Percentiles rank a stretch among this genome's conserved stretches.
Evolutionary conservation across 2,797 vertebrate genomes (phyloP).

Genomic region (Coccyzus lansbergi): DNA sequence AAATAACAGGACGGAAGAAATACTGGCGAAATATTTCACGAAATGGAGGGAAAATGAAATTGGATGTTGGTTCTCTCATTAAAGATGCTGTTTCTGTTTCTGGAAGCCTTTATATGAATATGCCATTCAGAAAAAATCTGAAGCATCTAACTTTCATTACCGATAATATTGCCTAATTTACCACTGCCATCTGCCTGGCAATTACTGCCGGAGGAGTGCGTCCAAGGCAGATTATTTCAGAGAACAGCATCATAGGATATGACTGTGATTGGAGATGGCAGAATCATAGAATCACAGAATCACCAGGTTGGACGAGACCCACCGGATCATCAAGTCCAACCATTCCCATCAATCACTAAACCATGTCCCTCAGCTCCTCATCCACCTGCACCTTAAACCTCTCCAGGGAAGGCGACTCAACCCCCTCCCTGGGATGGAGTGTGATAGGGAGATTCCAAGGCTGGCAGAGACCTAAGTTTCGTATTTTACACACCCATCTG

Average conservation of each 20-base stretch:
- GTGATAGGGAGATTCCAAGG: not conserved
- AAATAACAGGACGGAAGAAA: not conserved
- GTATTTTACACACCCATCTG: not conserved
- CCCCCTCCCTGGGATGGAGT: too few relatives aligned
- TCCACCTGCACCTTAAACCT: too few relatives aligned
- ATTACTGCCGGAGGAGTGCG: slow-evolving; percentile 19
- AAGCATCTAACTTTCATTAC: slow-evolving; percentile 57
- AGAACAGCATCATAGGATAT: not conserved
- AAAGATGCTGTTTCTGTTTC: slow-evolving; percentile 4
- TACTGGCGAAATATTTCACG: not conserved
- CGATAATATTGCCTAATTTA: slow-evolving; percentile 57
- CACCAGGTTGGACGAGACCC: too few relatives aligned
- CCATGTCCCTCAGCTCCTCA: too few relatives aligned
- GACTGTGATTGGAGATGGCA: too few relatives aligned
- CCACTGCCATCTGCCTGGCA: slow-evolving; percentile 45
- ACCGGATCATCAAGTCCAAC: too few relatives aligned
- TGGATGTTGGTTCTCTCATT: not conserved
- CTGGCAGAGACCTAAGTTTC: not conserved
- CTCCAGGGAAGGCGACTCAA: too few relatives aligned
- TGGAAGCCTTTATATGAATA: slow-evolving; percentile 9
- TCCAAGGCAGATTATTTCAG: slow-evolving; percentile 35
- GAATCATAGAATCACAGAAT: too few relatives aligned
- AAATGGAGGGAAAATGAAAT: not conserved
- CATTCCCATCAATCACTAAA: too few relatives aligned
- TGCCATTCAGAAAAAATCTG: slow-evolving; percentile 35